These are phyloP conservation scores for Centropus unirufus DNA, from an alignment of 2,113 vertebrate genomes.

Conservation along the genomic window DNA sequence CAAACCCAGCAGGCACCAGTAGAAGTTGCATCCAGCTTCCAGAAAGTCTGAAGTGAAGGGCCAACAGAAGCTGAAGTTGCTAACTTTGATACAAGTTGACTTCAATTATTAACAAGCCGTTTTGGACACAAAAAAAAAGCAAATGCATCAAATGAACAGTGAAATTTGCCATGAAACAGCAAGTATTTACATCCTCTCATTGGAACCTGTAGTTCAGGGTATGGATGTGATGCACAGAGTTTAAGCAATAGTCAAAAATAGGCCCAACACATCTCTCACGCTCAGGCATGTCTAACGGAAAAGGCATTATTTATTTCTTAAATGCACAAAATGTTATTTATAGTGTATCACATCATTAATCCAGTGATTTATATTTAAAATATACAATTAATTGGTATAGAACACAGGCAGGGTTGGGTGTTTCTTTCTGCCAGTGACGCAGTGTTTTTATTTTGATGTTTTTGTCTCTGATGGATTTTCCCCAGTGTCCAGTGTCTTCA, in stretches of 20 bases:
- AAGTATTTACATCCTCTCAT: not conserved
- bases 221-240: not conserved
- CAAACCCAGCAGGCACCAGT: accelerated
- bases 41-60: not conserved
- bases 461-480: slow-evolving; percentile 90
- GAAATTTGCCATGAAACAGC: not conserved
- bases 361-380: slow-evolving; percentile 50
- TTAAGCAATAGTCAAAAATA: not conserved
- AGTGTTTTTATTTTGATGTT: slow-evolving; percentile 80
- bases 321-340: slow-evolving; percentile 64
- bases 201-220: not conserved
- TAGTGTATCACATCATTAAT: slow-evolving; percentile 48
- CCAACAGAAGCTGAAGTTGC: not conserved
- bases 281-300: not conserved
- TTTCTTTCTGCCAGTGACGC: not conserved
- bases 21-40: not conserved
- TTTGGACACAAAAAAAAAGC: not conserved
- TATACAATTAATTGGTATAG: slow-evolving; percentile 30
- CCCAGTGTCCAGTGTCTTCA: slow-evolving; percentile 96
- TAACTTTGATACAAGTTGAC: not conserved
- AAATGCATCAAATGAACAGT: not conserved
- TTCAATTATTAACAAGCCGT: not conserved
- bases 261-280: not conserved
- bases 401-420: not conserved
- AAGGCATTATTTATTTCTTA: slow-evolving; percentile 64